Evolutionary conservation across 2,797 vertebrate genomes (phyloP).

Genomic region (Sebastes reedi): DNA sequence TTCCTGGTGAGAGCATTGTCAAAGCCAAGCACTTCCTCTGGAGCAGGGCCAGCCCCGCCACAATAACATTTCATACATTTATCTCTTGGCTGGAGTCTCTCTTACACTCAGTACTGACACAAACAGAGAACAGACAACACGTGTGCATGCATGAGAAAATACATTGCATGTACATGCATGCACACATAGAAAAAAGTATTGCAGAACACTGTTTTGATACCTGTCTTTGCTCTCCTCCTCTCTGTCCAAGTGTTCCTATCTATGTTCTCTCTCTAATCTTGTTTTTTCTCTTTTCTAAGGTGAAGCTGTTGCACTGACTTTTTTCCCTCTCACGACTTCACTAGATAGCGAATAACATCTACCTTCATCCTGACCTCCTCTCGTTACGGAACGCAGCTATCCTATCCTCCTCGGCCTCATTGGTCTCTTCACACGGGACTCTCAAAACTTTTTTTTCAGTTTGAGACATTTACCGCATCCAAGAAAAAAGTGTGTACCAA

Average conservation of each 20-base stretch:
- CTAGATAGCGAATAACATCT: constrained; percentile 3
- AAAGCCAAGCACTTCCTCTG: constrained; percentile 85
- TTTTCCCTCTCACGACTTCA: constrained; percentile 7
- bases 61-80: constrained; percentile 83
- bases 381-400: constrained; percentile 1
- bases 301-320: background rate
- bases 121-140: constrained; percentile 43
- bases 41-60: constrained; percentile 72
- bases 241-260: constrained; percentile 25
- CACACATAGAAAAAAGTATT: constrained; percentile 12
- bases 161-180: background rate
- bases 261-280: constrained; percentile 7
- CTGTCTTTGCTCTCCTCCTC: constrained; percentile 26
- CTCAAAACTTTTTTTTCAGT: background rate
- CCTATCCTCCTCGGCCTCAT: background rate
- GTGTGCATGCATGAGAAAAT: background rate
- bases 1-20: constrained; percentile 87
- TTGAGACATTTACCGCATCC: background rate
- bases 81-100: constrained; percentile 61
- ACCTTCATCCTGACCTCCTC: constrained; percentile 15
- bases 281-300: constrained; percentile 26
- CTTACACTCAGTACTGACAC: constrained; percentile 60
- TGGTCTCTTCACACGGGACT: background rate
- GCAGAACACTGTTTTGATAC: constrained; percentile 58
- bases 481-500: background rate